These are phyloP conservation scores for Diaprepes abbreviatus DNA, from an alignment of 2,888 invertebrate species.

Conservation along the genomic window DNA sequence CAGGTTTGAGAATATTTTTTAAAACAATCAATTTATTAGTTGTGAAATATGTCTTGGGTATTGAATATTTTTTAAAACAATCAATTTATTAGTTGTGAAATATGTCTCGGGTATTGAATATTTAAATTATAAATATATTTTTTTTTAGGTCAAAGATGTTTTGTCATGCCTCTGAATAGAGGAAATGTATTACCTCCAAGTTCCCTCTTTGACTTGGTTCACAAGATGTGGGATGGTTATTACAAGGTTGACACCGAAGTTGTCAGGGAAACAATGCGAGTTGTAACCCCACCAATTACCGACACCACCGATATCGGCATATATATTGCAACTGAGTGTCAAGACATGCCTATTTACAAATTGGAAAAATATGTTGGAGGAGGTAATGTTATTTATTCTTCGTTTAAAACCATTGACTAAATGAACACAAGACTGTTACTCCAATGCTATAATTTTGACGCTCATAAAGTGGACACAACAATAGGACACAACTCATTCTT, in stretches of 20 bases:
- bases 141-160: conserved; percentile 75
- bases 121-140: too few species aligned
- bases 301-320: conserved; percentile 76
- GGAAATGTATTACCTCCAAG: conserved; percentile 81
- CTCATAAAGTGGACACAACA: too few species aligned
- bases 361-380: conserved; percentile 77
- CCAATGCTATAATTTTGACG: too few species aligned
- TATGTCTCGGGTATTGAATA: neutral
- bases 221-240: conserved; percentile 81
- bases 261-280: conserved; percentile 82
- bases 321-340: conserved; percentile 81
- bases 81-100: too few species aligned
- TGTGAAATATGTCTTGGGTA: too few species aligned
- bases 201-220: conserved; percentile 83
- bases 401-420: too few species aligned
- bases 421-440: too few species aligned
- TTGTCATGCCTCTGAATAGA: conserved; percentile 90
- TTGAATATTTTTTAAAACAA: too few species aligned
- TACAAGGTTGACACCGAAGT: conserved; percentile 86
- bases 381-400: too few species aligned
- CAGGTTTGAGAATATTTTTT: conserved; percentile 52
- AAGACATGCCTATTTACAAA: conserved; percentile 78
- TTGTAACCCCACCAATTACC: conserved; percentile 78
- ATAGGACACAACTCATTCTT: too few species aligned
- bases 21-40: too few species aligned